Evolutionary conservation across 2,797 vertebrate species (phyloP), one percentile per base, ranked within the genome.

Genomic region (Allobates femoralis): DNA sequence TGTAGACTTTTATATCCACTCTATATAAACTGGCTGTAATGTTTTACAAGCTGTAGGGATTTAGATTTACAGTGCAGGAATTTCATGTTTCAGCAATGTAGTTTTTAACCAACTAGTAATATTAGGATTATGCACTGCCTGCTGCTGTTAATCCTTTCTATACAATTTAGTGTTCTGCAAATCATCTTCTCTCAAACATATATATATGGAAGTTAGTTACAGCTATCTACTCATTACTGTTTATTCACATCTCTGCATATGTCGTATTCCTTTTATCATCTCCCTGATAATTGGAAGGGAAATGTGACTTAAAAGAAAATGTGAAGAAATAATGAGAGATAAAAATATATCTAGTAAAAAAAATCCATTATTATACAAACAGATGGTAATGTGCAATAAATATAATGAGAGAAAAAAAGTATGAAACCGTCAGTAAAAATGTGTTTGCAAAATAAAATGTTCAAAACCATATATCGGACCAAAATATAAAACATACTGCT

Each of bases 241-340:
- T 41, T 73, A 46, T 73, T 73, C 37, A n/a, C 69, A 41, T 73
- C 69, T 73, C 37, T 5, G 21, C 69, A 41, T 41, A 14, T 46
- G 21, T 41, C 34, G 41, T n/a, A 3, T 19, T 8, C 16, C 6
- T 67, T 32, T 34, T 34, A 67, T 5, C 64, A 34, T 67, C 37
- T 73, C 23, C 10, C 3, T 73, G 46, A 46, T 73, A 73, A 41
- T 41, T 73, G 34, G 37, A n/a, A 73, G 34, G 69, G 3, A 46
- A 73, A 73, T 41, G 69, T 41, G 69, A 73, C 32, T 69, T 69
- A 21, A 10, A n/a, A 73, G 69, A 73, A 73, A 37, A 73, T 73
- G 69, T 46, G 12, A 73, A 46, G 69, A 73, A 69, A 15, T 73
- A 19, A 37, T 37, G 37, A 73, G 34, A 41, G 34, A 73, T 73